These are phyloP conservation scores for Oedothorax gibbosus DNA, from an alignment of 1,140 invertebrate species.

Conservation along the genomic window DNA sequence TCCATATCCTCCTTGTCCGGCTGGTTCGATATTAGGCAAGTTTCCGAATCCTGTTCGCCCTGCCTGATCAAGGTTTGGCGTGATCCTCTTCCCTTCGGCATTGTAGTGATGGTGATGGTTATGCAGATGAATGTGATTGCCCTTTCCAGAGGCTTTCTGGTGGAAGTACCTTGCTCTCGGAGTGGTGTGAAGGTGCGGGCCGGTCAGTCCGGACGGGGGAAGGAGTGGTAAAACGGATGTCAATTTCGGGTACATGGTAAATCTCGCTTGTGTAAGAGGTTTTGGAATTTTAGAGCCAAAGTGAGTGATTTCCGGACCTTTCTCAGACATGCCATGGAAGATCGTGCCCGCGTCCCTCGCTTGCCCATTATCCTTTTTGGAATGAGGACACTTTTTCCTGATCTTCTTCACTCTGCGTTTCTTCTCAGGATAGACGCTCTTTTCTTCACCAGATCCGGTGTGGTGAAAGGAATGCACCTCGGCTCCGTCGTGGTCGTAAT, in stretches of 20 bases:
- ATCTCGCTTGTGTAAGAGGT: neutral
- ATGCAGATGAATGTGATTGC: constrained; percentile 46
- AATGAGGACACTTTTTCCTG: neutral
- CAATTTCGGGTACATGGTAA: neutral
- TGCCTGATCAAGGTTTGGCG: neutral
- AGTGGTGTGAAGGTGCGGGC: constrained; percentile 27
- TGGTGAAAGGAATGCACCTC: neutral
- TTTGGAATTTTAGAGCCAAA: neutral
- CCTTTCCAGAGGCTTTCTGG: constrained; percentile 12
- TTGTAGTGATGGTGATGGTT: constrained; percentile 38
- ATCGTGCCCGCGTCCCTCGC: constrained; percentile 8
- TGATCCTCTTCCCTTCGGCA: constrained; percentile 25
- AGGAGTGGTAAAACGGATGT: neutral
- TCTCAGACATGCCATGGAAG: constrained; percentile 16
- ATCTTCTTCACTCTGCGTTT: constrained; percentile 16
- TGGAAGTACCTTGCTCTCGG: neutral
- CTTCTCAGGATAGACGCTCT: neutral
- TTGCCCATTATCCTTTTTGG: neutral
- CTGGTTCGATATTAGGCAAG: neutral
- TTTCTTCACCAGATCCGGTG: neutral
- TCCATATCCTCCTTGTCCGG: neutral
- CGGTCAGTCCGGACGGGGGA: neutral
- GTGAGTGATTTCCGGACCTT: constrained; percentile 2
- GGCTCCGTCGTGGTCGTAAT: neutral
- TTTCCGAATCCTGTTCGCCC: neutral